Percentiles rank a stretch among this genome's conserved stretches.
These are phyloP conservation scores for Syngnathoides biaculeatus DNA, from an alignment of 2,113 vertebrate species.

Conservation along the genomic window DNA sequence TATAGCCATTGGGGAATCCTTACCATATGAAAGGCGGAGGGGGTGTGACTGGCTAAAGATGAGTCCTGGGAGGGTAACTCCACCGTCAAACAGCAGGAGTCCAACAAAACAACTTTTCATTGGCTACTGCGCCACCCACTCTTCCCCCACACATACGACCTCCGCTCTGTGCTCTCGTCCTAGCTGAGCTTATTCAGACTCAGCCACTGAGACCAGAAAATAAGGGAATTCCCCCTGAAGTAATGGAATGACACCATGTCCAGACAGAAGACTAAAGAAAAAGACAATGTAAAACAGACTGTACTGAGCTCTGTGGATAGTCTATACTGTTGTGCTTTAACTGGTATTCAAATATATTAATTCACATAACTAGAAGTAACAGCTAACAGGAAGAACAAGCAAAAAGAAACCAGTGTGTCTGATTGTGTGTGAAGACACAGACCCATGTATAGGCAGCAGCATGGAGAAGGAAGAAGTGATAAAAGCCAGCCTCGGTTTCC, in stretches of 20 bases:
- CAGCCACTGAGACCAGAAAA: conserved; percentile 44
- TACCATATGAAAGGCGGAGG: conserved; percentile 83
- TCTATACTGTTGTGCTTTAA: neutral
- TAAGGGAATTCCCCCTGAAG: conserved; percentile 54
- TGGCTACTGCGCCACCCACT: conserved; percentile 39
- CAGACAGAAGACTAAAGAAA: conserved; percentile 32
- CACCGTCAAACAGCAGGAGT: conserved; percentile 78
- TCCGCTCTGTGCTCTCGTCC: conserved; percentile 31
- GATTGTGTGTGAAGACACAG: conserved; percentile 21
- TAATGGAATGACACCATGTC: conserved; percentile 71
- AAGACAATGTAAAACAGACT: conserved; percentile 8
- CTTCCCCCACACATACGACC: conserved; percentile 17
- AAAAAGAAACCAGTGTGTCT: conserved; percentile 37
- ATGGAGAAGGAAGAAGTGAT: conserved; percentile 40
- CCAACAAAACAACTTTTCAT: conserved; percentile 78
- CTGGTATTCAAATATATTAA: conserved; percentile 18
- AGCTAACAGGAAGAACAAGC: conserved; percentile 27
- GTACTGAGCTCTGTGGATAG: conserved; percentile 1
- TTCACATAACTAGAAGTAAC: conserved; percentile 30
- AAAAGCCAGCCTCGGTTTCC: conserved; percentile 63
- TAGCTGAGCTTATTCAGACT: conserved; percentile 45
- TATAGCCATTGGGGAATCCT: conserved; percentile 77
- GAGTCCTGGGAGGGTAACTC: conserved; percentile 77
- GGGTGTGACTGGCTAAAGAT: conserved; percentile 74
- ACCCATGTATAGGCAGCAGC: conserved; percentile 37